Percentiles rank a stretch among this genome's conserved stretches.
Evolutionary conservation across 2,113 vertebrate species (phyloP).

Genomic region (Mixornis gularis): DNA sequence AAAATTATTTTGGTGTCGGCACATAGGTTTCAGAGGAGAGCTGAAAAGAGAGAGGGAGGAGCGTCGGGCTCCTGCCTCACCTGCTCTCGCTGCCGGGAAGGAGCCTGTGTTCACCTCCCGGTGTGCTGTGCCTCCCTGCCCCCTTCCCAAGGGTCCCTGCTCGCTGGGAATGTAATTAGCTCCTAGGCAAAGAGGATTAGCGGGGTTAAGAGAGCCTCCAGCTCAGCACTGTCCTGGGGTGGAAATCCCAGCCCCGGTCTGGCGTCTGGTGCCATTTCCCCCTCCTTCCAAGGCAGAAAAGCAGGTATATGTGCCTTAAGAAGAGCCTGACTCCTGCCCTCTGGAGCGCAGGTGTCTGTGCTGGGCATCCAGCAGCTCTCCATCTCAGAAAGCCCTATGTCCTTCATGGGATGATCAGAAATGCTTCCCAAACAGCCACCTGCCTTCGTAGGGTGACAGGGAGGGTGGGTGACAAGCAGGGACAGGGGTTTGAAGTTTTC

Average conservation of each 20-base stretch:
- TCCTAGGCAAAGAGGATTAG: conserved; percentile 44
- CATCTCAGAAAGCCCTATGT: rapidly evolving
- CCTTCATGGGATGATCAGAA: background rate
- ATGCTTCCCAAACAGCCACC: background rate
- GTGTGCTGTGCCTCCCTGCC: background rate
- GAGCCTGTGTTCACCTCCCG: rapidly evolving
- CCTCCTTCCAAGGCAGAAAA: background rate
- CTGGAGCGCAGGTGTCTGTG: background rate
- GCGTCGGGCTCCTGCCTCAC: background rate
- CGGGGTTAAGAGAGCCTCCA: background rate
- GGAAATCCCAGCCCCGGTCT: background rate
- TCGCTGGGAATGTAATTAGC: background rate
- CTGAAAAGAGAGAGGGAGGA: background rate
- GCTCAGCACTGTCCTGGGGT: background rate
- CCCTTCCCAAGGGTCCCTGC: background rate
- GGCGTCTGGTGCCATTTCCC: background rate
- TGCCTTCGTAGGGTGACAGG: rapidly evolving
- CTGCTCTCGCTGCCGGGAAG: background rate
- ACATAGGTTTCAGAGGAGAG: background rate
- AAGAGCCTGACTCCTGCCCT: background rate
- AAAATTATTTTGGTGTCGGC: background rate
- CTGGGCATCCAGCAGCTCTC: background rate
- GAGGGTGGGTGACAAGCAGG: background rate
- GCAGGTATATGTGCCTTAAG: background rate
- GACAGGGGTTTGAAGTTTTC: background rate